Evolutionary conservation across 2,113 vertebrate genomes (phyloP), one percentile per base, ranked within the genome.

Genomic region (Copsychus sechellarum): DNA sequence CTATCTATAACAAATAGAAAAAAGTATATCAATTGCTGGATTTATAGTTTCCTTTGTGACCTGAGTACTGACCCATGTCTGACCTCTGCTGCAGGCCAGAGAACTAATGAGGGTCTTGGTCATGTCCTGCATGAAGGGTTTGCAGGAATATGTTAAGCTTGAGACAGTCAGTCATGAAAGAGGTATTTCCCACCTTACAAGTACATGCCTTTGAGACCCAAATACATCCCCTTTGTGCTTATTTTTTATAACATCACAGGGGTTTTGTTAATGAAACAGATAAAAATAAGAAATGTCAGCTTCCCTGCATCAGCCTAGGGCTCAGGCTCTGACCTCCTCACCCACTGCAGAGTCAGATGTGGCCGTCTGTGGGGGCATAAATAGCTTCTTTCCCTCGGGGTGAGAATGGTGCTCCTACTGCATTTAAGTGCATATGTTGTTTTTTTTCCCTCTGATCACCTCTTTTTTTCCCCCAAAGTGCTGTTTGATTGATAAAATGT

Each of bases 21-120:
- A 56, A 93, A 81, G 15, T 54, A 6, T 53, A 67, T 66, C 3
- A 72, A 36, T 61, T 84, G 25, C 33, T 78, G 91, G 66, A 92
- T 91, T 80, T 89, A 60, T 31, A 34, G n/a, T 76, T 93, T 94
- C 81, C 86, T 77, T 65, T 86, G 60, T 65, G 73, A 85, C 53
- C 83, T 18, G 16, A 53, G 28, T 67, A 28, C 28, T 78, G 72
- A 67, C 86, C 70, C 22, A 8, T 79, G 33, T 76, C 25, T 69
- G 84, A 85, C 43, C 70, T 36, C 4, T 47, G 70, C 74, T 87
- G 78, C 45, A 81, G 86, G 33, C 81, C 48, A 57, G 31, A 89
- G 53, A 51, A 81, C 6, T 54, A 67, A 54, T 1, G 18, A 82
- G 47, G 38, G 62, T 80, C 85, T 77, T 53, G 54, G 58, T 81